These are phyloP conservation scores for Gastrophryne carolinensis DNA, from an alignment of 2,797 vertebrate genomes.

Conservation along the genomic window DNA sequence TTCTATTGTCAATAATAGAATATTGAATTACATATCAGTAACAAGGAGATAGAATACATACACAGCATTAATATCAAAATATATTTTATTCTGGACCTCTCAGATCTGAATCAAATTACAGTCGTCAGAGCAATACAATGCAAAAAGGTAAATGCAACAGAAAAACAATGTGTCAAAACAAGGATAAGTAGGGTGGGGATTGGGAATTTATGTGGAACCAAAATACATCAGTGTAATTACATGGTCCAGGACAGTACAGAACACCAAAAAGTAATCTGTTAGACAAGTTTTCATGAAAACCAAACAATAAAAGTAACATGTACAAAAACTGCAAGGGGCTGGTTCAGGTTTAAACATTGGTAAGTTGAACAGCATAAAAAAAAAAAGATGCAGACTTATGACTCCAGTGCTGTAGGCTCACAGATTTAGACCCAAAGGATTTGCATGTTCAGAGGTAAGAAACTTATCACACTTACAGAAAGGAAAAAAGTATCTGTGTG, in stretches of 20 bases:
- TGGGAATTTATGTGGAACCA: constrained; percentile 79
- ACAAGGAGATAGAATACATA: neutral
- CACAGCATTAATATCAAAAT: constrained; percentile 93
- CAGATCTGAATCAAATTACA: constrained; percentile 96
- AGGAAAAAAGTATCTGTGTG: constrained; percentile 55
- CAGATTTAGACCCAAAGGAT: constrained; percentile 82
- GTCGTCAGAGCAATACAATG: constrained; percentile 97
- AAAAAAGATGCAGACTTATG: constrained; percentile 81
- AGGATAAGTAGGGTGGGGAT: constrained; percentile 67
- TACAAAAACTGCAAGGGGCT: constrained; percentile 89
- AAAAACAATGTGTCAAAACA: constrained; percentile 74
- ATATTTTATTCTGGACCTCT: constrained; percentile 99
- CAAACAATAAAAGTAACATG: constrained; percentile 93
- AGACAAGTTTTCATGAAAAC: constrained; percentile 89
- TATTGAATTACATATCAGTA: too few relatives aligned
- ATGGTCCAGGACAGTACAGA: constrained; percentile 85
- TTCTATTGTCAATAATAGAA: too few relatives aligned
- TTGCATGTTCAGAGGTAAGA: constrained; percentile 67
- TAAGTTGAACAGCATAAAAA: constrained; percentile 78
- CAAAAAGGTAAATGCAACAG: constrained; percentile 83
- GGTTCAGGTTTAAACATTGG: constrained; percentile 80
- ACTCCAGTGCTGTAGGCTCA: constrained; percentile 87
- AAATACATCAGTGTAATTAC: constrained; percentile 85
- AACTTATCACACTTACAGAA: constrained; percentile 71
- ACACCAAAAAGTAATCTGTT: constrained; percentile 81